Evolutionary conservation across 2,113 vertebrate species (phyloP), one percentile per base, ranked within the genome.

Genomic region (Catharus bicknelli): DNA sequence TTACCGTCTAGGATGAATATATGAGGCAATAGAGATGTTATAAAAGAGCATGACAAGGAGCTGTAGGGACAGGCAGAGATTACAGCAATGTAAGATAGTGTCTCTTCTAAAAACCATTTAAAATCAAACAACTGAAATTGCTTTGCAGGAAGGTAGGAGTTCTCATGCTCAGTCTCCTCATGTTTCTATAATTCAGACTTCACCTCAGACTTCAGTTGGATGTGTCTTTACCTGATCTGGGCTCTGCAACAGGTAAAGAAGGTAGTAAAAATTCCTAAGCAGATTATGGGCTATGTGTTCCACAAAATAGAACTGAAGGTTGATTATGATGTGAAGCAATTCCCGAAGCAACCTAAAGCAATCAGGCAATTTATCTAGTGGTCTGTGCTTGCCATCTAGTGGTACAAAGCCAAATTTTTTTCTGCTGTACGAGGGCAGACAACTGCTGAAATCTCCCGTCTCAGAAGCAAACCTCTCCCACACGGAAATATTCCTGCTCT

Each of bases 361-460:
- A 3, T 16, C 47, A 1, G 18, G 34, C 64, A 53, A 74, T 26
- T 81, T 47, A 57, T 69, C 5, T 4, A n/a, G 11, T 48, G 72
- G 70, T 83, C 84, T 92, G 40, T 40, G 89, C 51, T 83, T 95
- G 96, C 95, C 96, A 94, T 27, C 96, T 95, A 95, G 96, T 88
- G 96, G 95, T 93, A 8, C 0, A 74, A 72, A 85, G 62, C 10
- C 70, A 66, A 50, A 7, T 4, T 9, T 61, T 50, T 50, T 67
- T 29, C 27, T 36, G 42, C 21, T 53, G 36, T 1, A 0, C 5
- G 10, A 51, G 8, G 15, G 47, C 29, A 43, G 16, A 12, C 8
- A 11, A 6, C 32, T 6, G 17, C n/a, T 16, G 64, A 63, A 74
- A 55, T 7, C 21, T 22, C 6, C 22, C 25, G 16, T 8, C 42